These are phyloP conservation scores for Carterocephalus palaemon DNA, from an alignment of 2,888 invertebrate genomes.

Conservation along the genomic window DNA sequence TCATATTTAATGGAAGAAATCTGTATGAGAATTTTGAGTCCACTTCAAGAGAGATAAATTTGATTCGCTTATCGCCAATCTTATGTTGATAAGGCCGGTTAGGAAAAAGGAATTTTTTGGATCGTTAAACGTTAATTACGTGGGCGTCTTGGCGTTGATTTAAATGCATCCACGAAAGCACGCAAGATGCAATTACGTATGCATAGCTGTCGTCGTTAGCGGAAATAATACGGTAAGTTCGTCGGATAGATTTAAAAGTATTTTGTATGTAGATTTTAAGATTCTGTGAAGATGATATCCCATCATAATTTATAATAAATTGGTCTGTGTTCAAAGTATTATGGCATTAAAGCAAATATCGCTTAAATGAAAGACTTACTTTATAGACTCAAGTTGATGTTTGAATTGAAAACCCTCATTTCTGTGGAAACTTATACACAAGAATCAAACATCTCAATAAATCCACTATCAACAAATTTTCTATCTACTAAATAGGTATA, in stretches of 20 bases:
- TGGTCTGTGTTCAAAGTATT: too few relatives aligned
- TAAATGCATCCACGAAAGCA: slow-evolving; percentile 10
- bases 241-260: slow-evolving; percentile 1
- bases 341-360: too few relatives aligned
- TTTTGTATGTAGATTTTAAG: neutral
- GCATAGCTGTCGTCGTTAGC: slow-evolving; percentile 8
- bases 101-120: slow-evolving; percentile 8
- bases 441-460: too few relatives aligned
- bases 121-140: slow-evolving; percentile 10
- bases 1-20: too few relatives aligned
- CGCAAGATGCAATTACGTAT: slow-evolving; percentile 7
- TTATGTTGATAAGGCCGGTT: neutral
- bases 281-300: neutral
- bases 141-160: slow-evolving; percentile 5
- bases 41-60: neutral
- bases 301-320: too few relatives aligned
- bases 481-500: too few relatives aligned
- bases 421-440: too few relatives aligned
- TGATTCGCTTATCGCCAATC: neutral
- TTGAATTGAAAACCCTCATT: too few relatives aligned
- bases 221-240: slow-evolving; percentile 12
- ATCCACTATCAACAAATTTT: too few relatives aligned
- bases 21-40: too few relatives aligned
- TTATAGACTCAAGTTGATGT: too few relatives aligned
- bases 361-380: too few relatives aligned